phyloP scores from a whole-genome alignment of 2,113 vertebrate species.

The Mastomys coucha region DNA sequence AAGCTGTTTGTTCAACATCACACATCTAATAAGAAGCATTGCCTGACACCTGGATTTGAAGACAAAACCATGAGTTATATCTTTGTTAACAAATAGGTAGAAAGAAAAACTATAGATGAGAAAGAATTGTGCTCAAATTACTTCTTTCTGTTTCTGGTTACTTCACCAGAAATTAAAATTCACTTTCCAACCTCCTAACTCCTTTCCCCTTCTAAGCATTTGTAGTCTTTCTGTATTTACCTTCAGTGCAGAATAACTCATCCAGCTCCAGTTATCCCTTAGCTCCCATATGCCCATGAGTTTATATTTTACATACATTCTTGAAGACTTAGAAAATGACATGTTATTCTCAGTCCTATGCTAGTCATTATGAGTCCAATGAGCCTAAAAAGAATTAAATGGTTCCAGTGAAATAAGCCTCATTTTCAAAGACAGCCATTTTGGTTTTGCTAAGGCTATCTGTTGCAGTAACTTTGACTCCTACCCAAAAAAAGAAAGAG shows the following conservation, averaged over 20 bases:
- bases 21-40: background rate
- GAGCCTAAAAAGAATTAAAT: background rate
- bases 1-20: background rate
- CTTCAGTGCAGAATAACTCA: background rate
- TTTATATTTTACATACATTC: background rate
- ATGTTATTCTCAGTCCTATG: background rate
- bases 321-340: slow-evolving; percentile 15
- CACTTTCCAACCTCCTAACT: background rate
- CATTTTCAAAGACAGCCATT: background rate
- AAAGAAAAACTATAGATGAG: background rate
- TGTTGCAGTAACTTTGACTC: background rate
- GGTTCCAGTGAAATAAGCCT: slow-evolving; percentile 45
- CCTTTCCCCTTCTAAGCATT: background rate
- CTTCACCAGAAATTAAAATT: slow-evolving; percentile 37
- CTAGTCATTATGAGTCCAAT: background rate
- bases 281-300: background rate
- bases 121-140: background rate
- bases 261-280: background rate
- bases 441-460: background rate
- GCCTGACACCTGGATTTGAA: background rate
- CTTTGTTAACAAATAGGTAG: background rate
- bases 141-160: background rate
- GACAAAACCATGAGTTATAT: slow-evolving; percentile 12
- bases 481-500: background rate
- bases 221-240: background rate